Percentiles rank a stretch among this genome's conserved stretches.
Conservation (phyloP, 1,140 invertebrate species). For the Ylistrum balloti region DNA sequence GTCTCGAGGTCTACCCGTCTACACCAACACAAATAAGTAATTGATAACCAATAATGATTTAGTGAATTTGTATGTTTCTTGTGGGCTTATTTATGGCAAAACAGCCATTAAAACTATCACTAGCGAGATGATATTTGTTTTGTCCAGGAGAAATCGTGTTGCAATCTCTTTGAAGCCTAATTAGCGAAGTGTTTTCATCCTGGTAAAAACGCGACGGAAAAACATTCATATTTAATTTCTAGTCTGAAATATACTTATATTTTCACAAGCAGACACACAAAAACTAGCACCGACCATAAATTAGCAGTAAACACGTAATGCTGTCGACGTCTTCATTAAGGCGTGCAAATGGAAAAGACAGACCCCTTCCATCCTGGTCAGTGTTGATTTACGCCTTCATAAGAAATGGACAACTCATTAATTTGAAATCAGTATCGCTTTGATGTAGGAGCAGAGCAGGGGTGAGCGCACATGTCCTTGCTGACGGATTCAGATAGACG, state of each 20-base stretch:
- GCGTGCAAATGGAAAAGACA: neutral
- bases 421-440: constrained; percentile 28
- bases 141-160: neutral
- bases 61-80: constrained; percentile 17
- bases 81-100: constrained; percentile 1
- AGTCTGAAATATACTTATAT: constrained; percentile 36
- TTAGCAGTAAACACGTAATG: neutral
- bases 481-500: neutral
- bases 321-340: neutral
- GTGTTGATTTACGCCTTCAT: constrained; percentile 33
- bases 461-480: neutral
- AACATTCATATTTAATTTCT: constrained; percentile 36
- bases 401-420: constrained; percentile 11
- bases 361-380: constrained; percentile 30
- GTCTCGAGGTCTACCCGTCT: neutral
- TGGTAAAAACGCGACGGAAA: neutral
- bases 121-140: constrained; percentile 5
- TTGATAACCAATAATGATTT: constrained; percentile 10
- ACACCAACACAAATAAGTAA: neutral
- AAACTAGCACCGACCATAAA: neutral
- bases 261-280: constrained; percentile 32
- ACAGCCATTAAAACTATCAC: neutral
- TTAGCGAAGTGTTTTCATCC: neutral
- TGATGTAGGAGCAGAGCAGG: neutral
- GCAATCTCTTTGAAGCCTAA: constrained; percentile 19